Evolutionary conservation across 1,140 invertebrate species (phyloP).

Genomic region (Bombyx mori): DNA sequence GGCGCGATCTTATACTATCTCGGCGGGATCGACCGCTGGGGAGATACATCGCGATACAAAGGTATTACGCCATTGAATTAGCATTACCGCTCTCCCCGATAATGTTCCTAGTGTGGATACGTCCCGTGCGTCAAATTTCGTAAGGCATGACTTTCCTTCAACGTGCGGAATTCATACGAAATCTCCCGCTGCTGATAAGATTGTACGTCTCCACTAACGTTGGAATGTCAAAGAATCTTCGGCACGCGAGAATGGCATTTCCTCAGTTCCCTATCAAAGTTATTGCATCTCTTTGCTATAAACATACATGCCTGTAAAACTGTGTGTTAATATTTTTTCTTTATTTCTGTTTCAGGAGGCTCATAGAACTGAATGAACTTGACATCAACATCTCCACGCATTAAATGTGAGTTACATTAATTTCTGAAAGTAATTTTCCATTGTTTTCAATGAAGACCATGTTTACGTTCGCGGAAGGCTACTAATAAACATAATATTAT

Average conservation of each 20-base stretch:
- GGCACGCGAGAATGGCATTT: conserved; percentile 24
- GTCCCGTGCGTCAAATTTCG: conserved; percentile 35
- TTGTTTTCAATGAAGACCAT: too few species aligned
- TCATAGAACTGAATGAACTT: conserved; percentile 52
- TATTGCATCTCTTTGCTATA: conserved; percentile 1
- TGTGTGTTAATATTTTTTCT: not conserved
- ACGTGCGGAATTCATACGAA: conserved; percentile 34
- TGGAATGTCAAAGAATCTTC: conserved; percentile 23
- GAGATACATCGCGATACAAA: conserved; percentile 46
- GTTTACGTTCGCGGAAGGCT: too few species aligned
- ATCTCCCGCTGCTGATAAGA: conserved; percentile 36
- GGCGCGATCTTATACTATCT: conserved; percentile 58
- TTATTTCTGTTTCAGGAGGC: conserved; percentile 47
- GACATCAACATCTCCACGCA: conserved; percentile 44
- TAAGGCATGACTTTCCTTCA: conserved; percentile 39
- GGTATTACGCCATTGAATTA: conserved; percentile 65
- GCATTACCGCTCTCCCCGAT: conserved; percentile 58
- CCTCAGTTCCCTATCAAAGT: conserved; percentile 2
- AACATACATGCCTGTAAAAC: conserved; percentile 36
- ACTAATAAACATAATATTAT: too few species aligned
- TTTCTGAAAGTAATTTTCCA: not conserved
- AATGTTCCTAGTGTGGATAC: conserved; percentile 31
- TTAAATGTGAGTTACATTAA: conserved; percentile 47
- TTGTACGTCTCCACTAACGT: conserved; percentile 30
- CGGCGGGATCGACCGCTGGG: conserved; percentile 38